These are phyloP conservation scores for Apoda limacodes DNA, from an alignment of 2,888 invertebrate species.

Conservation along the genomic window DNA sequence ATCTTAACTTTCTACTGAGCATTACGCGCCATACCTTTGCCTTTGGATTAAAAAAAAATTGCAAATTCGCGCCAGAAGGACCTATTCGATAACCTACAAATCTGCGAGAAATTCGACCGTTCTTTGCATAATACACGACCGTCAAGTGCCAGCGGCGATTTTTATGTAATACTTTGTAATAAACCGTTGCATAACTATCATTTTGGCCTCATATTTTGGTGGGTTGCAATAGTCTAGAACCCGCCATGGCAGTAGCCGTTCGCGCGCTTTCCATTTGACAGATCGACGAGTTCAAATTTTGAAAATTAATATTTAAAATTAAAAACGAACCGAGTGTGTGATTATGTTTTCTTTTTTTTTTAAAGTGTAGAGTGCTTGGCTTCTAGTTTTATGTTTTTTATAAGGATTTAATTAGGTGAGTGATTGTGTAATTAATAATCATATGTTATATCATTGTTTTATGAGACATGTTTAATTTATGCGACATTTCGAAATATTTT, in stretches of 20 bases:
- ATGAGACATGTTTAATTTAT: constrained; percentile 24
- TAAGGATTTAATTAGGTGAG: constrained; percentile 24
- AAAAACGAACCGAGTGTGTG: constrained; percentile 23
- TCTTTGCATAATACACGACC: constrained; percentile 40
- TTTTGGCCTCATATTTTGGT: constrained; percentile 61
- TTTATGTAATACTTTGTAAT: constrained; percentile 63
- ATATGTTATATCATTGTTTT: constrained; percentile 24
- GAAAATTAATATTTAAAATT: constrained; percentile 8
- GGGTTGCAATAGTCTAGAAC: constrained; percentile 44
- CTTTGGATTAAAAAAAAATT: too few species aligned
- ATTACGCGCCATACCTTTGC: too few species aligned
- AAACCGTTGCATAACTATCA: constrained; percentile 48
- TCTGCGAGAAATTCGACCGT: constrained; percentile 29
- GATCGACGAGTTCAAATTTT: constrained; percentile 23
- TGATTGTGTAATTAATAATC: constrained; percentile 15
- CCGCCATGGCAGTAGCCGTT: constrained; percentile 40
- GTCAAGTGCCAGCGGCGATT: constrained; percentile 44
- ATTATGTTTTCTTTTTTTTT: constrained; percentile 26
- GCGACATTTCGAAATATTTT: constrained; percentile 27
- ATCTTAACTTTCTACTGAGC: too few species aligned
- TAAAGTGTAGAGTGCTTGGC: constrained; percentile 21
- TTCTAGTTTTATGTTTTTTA: constrained; percentile 6
- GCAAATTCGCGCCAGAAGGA: constrained; percentile 26
- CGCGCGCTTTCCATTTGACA: constrained; percentile 40
- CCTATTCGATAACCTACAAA: constrained; percentile 40